These are phyloP conservation scores for Yponomeuta sedellus DNA, from an alignment of 2,888 invertebrate species.

Conservation along the genomic window DNA sequence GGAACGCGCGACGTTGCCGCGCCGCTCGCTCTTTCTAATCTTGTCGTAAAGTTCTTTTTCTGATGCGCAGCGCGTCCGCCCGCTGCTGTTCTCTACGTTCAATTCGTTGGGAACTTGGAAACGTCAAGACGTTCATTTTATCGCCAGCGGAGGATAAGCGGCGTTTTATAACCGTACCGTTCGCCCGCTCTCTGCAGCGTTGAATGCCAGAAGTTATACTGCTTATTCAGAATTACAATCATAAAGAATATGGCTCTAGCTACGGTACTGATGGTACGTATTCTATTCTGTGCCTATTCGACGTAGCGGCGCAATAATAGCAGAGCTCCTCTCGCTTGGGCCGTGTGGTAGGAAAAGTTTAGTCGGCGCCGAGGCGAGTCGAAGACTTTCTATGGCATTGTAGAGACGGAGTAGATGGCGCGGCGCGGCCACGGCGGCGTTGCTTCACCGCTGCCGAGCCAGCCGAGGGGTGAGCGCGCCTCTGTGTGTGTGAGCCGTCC, in stretches of 20 bases:
- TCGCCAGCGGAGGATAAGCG: slow-evolving; percentile 63
- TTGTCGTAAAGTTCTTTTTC: slow-evolving; percentile 77
- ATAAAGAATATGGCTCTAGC: slow-evolving; percentile 48
- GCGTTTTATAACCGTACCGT: slow-evolving; percentile 64
- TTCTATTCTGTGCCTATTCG: slow-evolving; percentile 20
- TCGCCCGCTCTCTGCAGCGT: slow-evolving; percentile 35
- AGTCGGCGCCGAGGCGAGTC: slow-evolving; percentile 59
- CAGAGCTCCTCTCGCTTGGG: slow-evolving; percentile 50
- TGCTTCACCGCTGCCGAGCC: slow-evolving; percentile 68
- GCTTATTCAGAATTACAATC: slow-evolving; percentile 62
- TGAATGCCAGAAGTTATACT: slow-evolving; percentile 45
- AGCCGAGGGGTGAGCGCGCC: slow-evolving; percentile 21
- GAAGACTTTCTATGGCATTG: slow-evolving; percentile 75
- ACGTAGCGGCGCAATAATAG: slow-evolving; percentile 45
- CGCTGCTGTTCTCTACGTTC: slow-evolving; percentile 62
- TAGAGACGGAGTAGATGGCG: slow-evolving; percentile 69
- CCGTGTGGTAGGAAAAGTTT: slow-evolving; percentile 66
- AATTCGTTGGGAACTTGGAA: slow-evolving; percentile 55
- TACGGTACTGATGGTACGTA: slow-evolving; percentile 22
- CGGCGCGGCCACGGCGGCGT: slow-evolving; percentile 41
- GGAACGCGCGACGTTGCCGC: slow-evolving; percentile 74
- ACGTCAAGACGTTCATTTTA: slow-evolving; percentile 72
- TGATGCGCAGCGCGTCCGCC: slow-evolving; percentile 70
- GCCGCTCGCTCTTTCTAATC: slow-evolving; percentile 76
- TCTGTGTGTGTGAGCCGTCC: background rate